These are phyloP conservation scores for Numenius phaeopus DNA, from an alignment of 2,797 vertebrate species.

Conservation along the genomic window DNA sequence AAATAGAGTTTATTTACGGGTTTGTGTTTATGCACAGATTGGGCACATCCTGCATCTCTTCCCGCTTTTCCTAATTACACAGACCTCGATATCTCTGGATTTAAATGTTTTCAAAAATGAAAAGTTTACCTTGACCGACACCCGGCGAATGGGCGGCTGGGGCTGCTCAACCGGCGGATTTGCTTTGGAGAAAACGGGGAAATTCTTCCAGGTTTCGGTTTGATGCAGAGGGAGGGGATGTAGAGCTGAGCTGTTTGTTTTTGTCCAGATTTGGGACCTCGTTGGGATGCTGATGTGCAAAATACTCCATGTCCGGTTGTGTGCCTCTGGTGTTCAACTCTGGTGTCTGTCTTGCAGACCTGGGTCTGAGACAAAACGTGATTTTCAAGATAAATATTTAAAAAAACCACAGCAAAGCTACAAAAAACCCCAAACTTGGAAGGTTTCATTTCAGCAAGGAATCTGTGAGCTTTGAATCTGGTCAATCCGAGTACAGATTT, in stretches of 20 bases:
- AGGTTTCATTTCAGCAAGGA: background rate
- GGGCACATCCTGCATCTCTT: fast-evolving
- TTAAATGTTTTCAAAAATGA: background rate
- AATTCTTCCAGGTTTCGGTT: fast-evolving
- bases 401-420: background rate
- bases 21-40: background rate
- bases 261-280: background rate
- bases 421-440: no score
- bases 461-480: background rate
- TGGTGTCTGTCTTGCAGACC: background rate
- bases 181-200: background rate
- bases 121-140: background rate
- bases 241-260: background rate
- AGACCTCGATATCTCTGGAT: fast-evolving
- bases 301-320: background rate
- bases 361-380: background rate
- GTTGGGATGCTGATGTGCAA: background rate
- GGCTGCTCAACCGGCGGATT: background rate
- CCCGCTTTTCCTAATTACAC: background rate
- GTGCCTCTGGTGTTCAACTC: background rate
- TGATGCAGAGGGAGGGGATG: background rate
- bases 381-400: background rate
- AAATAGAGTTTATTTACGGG: background rate
- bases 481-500: background rate
- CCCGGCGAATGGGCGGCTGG: background rate